These are phyloP conservation scores for Automeris io DNA, from an alignment of 2,888 invertebrate genomes.

Conservation along the genomic window DNA sequence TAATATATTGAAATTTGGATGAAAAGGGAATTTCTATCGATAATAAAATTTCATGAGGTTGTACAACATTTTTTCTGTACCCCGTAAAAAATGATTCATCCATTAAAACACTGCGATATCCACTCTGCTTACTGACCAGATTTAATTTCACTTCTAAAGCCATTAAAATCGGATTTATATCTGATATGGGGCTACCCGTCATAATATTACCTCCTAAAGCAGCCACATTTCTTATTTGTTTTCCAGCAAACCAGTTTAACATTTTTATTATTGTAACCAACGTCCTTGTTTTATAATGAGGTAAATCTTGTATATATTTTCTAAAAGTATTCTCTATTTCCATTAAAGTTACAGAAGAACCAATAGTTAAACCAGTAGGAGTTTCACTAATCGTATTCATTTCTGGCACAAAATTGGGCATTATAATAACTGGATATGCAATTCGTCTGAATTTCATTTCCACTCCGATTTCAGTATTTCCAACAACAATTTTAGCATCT, in stretches of 20 bases:
- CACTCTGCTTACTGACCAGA: conserved; percentile 73
- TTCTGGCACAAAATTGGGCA: conserved; percentile 91
- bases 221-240: conserved; percentile 97
- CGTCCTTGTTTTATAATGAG: conserved; percentile 80
- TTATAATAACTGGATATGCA: conserved; percentile 86
- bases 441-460: conserved; percentile 89
- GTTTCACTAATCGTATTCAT: conserved; percentile 78
- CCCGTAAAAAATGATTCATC: conserved; percentile 88
- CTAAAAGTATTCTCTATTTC: conserved; percentile 83
- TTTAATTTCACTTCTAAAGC: conserved; percentile 88
- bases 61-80: conserved; percentile 84
- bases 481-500: conserved; percentile 85
- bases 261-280: conserved; percentile 86
- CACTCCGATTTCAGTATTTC: conserved; percentile 90
- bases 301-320: conserved; percentile 73
- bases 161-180: conserved; percentile 94
- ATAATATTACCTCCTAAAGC: conserved; percentile 95
- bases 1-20: conserved; percentile 81
- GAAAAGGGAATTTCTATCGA: conserved; percentile 85
- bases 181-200: conserved; percentile 97
- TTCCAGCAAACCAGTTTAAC: conserved; percentile 96
- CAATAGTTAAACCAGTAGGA: conserved; percentile 81
- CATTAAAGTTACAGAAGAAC: conserved; percentile 88
- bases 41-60: conserved; percentile 83
- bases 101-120: conserved; percentile 79